phyloP scores from a whole-genome alignment of 2,888 invertebrate species.

The Caenorhabditis sp. region DNA sequence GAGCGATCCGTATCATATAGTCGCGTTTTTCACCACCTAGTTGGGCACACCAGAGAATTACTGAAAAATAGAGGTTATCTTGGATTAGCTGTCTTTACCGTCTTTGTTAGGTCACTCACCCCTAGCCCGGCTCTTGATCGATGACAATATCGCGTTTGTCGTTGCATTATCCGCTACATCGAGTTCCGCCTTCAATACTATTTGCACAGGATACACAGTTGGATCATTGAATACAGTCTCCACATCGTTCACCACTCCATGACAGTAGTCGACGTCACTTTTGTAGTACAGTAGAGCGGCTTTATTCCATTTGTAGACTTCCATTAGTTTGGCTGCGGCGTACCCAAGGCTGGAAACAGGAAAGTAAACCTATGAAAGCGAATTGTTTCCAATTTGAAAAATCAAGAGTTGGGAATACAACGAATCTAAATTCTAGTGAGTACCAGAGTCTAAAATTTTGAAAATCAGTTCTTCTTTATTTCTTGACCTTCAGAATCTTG shows the following conservation, averaged over 20 bases:
- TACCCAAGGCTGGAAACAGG: conserved; percentile 63
- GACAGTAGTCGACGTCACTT: conserved; percentile 58
- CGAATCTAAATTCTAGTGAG: too few species aligned
- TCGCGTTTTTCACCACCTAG: conserved; percentile 41
- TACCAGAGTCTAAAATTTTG: too few species aligned
- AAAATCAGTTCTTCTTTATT: too few species aligned
- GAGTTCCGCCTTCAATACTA: conserved; percentile 44
- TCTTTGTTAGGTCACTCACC: too few species aligned
- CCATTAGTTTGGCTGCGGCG: conserved; percentile 51
- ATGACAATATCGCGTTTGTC: not conserved
- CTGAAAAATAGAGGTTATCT: conserved; percentile 12
- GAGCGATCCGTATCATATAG: conserved; percentile 35
- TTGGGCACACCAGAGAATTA: conserved; percentile 51
- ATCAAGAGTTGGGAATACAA: too few species aligned
- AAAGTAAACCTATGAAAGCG: too few species aligned
- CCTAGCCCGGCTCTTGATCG: conserved; percentile 38
- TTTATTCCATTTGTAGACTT: conserved; percentile 53
- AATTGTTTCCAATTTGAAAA: too few species aligned
- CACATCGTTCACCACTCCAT: conserved; percentile 57
- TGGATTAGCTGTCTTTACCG: too few species aligned
- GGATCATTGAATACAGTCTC: conserved; percentile 58
- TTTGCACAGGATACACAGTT: not conserved
- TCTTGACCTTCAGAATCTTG: too few species aligned
- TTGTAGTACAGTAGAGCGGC: conserved; percentile 61
- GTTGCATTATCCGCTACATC: conserved; percentile 2